Base-by-base conservation (phyloP, 1,140 invertebrate species). In the Papilio polyxenes region DNA sequence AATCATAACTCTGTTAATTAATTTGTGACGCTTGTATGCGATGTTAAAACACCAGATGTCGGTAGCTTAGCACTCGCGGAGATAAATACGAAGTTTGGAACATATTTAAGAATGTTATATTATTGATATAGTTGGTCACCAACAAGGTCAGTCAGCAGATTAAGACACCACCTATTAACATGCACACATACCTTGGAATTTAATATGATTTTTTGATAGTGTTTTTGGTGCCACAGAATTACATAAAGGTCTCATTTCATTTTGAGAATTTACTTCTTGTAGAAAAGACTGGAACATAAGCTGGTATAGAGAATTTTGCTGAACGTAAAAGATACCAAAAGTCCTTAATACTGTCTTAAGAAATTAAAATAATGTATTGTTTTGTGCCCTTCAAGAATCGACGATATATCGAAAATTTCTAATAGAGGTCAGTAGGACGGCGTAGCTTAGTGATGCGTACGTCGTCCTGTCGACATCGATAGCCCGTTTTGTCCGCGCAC, bases 401-500 rank as follows among this genome's bases (percentile, higher is more conserved):
- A 48, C 20, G 37, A 17, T 11, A 23, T 69, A 80, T 80, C 78
- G 44, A 80, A 69, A 69, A 69, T 69, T 31, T 48, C 17, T 40
- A 48, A 80, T 80, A 80, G 78, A 80, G 78, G 78, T 80, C 78
- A 80, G 48, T 80, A 49, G 78, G 62, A 69, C 78, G 78, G 17
- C 62, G 69, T 9, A 72, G 76, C 80, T 69, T 85, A 88, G 87
- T 89, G 88, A 87, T 84, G 88, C 84, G 86, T 74, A 65, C 80
- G 82, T 80, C 84, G 79, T 82, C 49, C 31, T 74, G 86, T 83
- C 88, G 85, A 86, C 76, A 88, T 87, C 85, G 87, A 86, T 86
- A 84, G 49, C 65, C 20, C 53, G 84, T 81, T 83, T 83, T 87
- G 87, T 89, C 83, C 85, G 82, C 74, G 80, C 86, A 86, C 86